Evolutionary conservation across 30 jellyfish, hydroid and myxozoan species (phyloP), one percentile per base, ranked within the genome.

Genomic region (Pelagia noctiluca): DNA sequence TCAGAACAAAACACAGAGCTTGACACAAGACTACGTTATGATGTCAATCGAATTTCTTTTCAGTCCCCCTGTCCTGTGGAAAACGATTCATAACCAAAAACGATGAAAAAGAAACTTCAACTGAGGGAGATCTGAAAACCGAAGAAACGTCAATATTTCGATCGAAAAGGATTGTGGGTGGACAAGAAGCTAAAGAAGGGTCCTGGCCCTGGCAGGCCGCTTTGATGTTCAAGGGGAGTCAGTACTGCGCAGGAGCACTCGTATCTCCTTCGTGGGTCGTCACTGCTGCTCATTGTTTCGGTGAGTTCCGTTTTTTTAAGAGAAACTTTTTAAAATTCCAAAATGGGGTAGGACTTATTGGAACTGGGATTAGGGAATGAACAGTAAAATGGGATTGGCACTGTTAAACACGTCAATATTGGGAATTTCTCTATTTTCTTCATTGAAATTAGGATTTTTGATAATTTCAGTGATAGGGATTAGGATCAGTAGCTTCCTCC

Each of bases 201-300:
- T 89, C 92, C 11, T 89, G 95, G 91, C 97, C 97, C 12, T 89
- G 97, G 97, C 97, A 89, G 34, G 97, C 85, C 10, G 95, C 95
- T 21, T 72, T 89, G 32, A 22, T 79, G 73, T 82, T 82, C 74
- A 74, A 83, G 24, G 95, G 95, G 25, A 61, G 72, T 64, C 95
- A 82, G 50, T 31, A 61, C 37, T 89, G 97, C 79, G 95, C 85
- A 1, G 97, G 97, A 25, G 97, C 95, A 47, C 84, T 89, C 33
- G 38, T 89, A 13, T 36, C 97, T 2, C 91, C 94, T 2, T 85
- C 79, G 1, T 89, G 97, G 97, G 85, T 89, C 11, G 91, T 77
- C 46, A 89, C 97, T 2, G 95, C 97, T 0, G 97, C 97, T 0
- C 97, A 89, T 46, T 89, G 97, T 32, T 89, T 89, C 37, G 97